These are phyloP conservation scores for Pseudomyrmex pallidus DNA, from an alignment of 1,140 invertebrate species.

Conservation along the genomic window DNA sequence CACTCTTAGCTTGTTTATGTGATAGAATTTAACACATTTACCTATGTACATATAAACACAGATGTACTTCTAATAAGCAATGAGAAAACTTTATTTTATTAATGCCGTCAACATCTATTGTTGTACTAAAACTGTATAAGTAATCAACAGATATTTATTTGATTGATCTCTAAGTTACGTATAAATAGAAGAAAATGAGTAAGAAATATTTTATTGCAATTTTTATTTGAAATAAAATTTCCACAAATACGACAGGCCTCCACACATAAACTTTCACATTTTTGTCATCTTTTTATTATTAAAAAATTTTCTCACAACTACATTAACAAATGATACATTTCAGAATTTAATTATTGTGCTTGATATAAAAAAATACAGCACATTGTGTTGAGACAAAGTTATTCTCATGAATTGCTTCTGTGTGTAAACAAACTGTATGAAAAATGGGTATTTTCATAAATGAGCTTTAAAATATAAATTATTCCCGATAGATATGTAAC, in stretches of 20 bases:
- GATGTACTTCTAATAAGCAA: constrained; percentile 41
- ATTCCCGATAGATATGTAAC: background rate
- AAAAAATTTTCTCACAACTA: background rate
- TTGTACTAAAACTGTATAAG: constrained; percentile 57
- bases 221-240: constrained; percentile 58
- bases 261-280: constrained; percentile 62
- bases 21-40: constrained; percentile 53
- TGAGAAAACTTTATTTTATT: constrained; percentile 56
- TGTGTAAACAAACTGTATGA: constrained; percentile 10
- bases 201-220: constrained; percentile 68
- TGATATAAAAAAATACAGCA: background rate
- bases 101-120: constrained; percentile 32
- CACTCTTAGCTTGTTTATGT: constrained; percentile 50
- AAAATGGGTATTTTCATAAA: constrained; percentile 47
- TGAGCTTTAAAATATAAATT: constrained; percentile 21
- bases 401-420: constrained; percentile 20
- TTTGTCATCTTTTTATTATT: constrained; percentile 24
- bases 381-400: constrained; percentile 5
- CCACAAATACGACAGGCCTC: constrained; percentile 67
- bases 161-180: constrained; percentile 68
- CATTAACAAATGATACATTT: constrained; percentile 12
- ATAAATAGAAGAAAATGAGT: constrained; percentile 62
- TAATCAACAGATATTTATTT: constrained; percentile 74
- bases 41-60: constrained; percentile 22
- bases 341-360: background rate